phyloP scores from a whole-genome alignment of 2,797 vertebrate species.

The Phrynocephalus guinanensis region DNA sequence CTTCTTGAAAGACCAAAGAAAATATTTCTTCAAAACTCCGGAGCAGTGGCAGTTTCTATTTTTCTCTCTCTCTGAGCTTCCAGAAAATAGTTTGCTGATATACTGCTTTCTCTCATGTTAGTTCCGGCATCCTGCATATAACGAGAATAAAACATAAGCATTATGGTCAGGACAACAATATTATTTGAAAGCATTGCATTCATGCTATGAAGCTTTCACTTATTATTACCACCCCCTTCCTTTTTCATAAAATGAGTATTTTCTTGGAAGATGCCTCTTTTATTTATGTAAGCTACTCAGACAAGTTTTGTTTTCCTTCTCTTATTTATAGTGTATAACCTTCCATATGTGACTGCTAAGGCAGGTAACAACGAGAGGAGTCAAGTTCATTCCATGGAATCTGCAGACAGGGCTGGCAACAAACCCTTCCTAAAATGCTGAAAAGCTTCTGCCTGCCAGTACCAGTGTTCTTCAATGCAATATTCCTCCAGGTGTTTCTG shows the following conservation, averaged over 20 bases:
- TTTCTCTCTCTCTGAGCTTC: background rate
- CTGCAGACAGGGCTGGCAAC: background rate
- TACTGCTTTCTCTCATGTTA: background rate
- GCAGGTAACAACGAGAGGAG: background rate
- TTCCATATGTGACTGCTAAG: background rate
- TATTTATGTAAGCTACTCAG: background rate
- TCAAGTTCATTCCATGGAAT: background rate
- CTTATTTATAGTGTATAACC: background rate
- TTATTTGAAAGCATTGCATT: background rate
- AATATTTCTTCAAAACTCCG: constrained; percentile 1
- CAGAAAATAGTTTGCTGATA: background rate
- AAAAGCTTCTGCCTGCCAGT: background rate
- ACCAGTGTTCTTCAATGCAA: background rate
- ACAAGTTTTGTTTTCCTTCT: background rate
- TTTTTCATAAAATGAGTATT: background rate
- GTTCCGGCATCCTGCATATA: constrained; percentile 35
- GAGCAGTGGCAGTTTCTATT: background rate
- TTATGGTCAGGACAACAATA: background rate
- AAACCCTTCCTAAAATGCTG: background rate
- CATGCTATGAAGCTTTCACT: background rate
- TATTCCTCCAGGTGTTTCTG: background rate
- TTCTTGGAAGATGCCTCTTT: background rate
- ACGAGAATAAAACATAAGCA: constrained; percentile 17
- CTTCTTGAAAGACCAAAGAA: background rate
- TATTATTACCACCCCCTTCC: background rate